A percentile compares a stretch with the other conserved stretches of the same genome.
These are phyloP conservation scores for Synergus japonicus DNA, from an alignment of 2,888 invertebrate genomes.

Conservation along the genomic window DNA sequence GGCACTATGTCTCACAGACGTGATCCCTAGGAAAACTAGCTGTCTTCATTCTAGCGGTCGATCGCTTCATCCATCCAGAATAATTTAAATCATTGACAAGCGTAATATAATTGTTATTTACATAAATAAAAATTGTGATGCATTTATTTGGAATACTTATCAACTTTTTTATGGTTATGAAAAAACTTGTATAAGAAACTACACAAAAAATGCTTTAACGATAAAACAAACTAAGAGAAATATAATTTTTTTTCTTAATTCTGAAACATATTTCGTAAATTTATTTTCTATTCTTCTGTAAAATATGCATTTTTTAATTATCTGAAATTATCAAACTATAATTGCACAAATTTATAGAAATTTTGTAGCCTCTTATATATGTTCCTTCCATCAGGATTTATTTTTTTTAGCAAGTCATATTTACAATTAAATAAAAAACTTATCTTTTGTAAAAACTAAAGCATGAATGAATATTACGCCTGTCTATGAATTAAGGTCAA, in stretches of 20 bases:
- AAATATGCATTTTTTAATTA: no score
- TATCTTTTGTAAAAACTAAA: no score
- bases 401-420: no score
- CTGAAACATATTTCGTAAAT: background rate
- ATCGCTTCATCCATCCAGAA: constrained; percentile 11
- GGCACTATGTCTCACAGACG: constrained; percentile 69
- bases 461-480: background rate
- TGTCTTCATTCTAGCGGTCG: constrained; percentile 19
- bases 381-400: no score
- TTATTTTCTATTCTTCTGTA: no score
- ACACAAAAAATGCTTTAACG: background rate
- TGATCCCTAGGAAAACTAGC: constrained; percentile 54
- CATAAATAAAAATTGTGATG: background rate
- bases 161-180: background rate
- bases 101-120: background rate
- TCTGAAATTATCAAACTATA: background rate
- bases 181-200: background rate
- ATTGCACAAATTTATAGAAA: background rate
- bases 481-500: constrained; percentile 38
- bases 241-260: background rate
- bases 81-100: constrained; percentile 25
- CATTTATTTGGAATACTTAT: background rate
- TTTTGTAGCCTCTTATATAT: background rate
- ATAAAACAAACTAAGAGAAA: background rate
- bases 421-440: no score